These are phyloP conservation scores for Zaprionus kolodkinae DNA, from an alignment of 1,140 invertebrate species.

Conservation along the genomic window DNA sequence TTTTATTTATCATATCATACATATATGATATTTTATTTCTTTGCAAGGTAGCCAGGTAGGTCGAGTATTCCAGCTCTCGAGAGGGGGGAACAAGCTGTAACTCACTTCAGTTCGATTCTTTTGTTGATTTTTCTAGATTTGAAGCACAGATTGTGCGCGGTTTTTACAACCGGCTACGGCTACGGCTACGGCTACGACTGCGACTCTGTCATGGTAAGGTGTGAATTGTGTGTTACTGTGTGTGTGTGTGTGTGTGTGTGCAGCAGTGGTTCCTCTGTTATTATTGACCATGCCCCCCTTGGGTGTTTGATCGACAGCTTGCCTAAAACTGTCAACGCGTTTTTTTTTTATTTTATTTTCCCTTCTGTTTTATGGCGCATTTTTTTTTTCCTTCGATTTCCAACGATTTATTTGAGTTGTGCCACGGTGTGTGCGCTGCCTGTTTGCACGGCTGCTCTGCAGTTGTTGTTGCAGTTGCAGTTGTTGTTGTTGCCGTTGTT, in stretches of 20 bases:
- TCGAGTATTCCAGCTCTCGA: background rate
- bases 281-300: conserved; percentile 41
- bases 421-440: conserved; percentile 29
- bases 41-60: conserved; percentile 3
- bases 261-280: background rate
- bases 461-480: conserved; percentile 24
- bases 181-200: conserved; percentile 23
- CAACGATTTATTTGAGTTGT: conserved; percentile 76
- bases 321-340: conserved; percentile 80
- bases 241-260: background rate
- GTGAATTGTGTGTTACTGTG: conserved; percentile 59
- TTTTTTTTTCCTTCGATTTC: conserved; percentile 64
- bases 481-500: conserved; percentile 36
- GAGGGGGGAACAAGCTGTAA: background rate
- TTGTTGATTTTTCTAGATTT: conserved; percentile 82
- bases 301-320: conserved; percentile 76
- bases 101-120: conserved; percentile 67
- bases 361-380: conserved; percentile 69
- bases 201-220: conserved; percentile 49
- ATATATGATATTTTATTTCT: conserved; percentile 45
- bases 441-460: conserved; percentile 66
- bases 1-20: conserved; percentile 61
- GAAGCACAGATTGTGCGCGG: conserved; percentile 73
- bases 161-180: conserved; percentile 67
- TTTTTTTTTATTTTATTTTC: conserved; percentile 29